Conservation (phyloP, 2,888 invertebrate genomes). For the Platycheirus albimanus region DNA sequence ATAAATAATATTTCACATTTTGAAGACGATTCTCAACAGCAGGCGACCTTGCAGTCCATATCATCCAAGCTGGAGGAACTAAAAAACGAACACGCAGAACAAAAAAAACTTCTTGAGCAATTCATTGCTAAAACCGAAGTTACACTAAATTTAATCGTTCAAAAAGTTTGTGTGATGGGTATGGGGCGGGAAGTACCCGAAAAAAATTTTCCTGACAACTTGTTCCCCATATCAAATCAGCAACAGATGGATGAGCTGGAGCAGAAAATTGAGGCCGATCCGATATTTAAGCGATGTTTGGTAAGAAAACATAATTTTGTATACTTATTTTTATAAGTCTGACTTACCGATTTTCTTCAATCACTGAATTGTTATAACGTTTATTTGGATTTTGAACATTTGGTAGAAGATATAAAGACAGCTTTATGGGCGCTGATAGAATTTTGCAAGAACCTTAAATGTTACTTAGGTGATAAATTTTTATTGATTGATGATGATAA, state of each 20-base stretch:
- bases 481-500: no score
- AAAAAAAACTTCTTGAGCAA: conserved; percentile 4
- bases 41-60: not conserved
- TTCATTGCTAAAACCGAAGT: not conserved
- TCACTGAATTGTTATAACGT: no score
- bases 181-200: not conserved
- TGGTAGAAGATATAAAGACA: no score
- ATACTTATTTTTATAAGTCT: no score
- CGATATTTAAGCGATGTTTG: not conserved
- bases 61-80: not conserved
- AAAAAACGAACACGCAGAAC: not conserved
- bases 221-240: not conserved
- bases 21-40: not conserved
- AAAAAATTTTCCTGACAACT: not conserved
- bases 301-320: no score
- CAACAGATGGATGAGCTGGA: not conserved
- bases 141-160: not conserved
- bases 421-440: no score
- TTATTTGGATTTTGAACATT: no score
- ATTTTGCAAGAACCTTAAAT: no score
- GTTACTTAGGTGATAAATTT: no score
- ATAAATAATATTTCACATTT: conserved; percentile 1
- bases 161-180: not conserved
- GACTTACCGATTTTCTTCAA: no score
- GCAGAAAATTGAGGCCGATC: not conserved